Base-by-base conservation (phyloP, 1,140 invertebrate genomes). In the Latrodectus geometricus region DNA sequence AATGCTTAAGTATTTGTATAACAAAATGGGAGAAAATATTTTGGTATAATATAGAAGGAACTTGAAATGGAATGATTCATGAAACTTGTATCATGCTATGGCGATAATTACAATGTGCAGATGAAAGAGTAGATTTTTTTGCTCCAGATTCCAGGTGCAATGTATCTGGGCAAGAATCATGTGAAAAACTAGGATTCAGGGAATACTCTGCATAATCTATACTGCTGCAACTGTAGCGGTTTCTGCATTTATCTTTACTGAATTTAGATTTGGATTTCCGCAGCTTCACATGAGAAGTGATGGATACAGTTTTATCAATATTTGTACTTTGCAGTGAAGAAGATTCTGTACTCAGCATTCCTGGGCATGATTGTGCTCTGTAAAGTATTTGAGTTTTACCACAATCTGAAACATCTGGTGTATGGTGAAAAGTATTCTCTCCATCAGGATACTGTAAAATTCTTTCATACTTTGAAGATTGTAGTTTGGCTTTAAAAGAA, bases 201-300 rank as follows among this genome's bases (percentile, higher is more conserved):
- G 56, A 75, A 49, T 73, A 75, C 12, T 88, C 80, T 52, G 68
- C 81, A 48, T 84, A 85, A 48, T 88, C 88, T 50, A 88, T 75
- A 21, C 80, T 88, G n/a, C 88, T 87, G 48, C 88, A 88, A 49
- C 88, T 88, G 76, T 88, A 88, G 35, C 88, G 79, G n/a, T 88
- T 88, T 20, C 70, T n/a, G 14, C 61, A 76, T 20, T 85, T 88
- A 14, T 74, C 80, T 56, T 48, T 72, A 8, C 54, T 56, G 15
- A 54, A 66, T 65, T 82, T 73, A 5, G 35, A 4, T 56, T 72
- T 15, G 9, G 80, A 68, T n/a, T 76, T 76, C 15, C 88, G 52
- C 0, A 83, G 76, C 48, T 77, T 83, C 0, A 86, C 69, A 5
- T 48, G 49, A 9, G 50, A 17, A 56, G 73, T 49, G 21, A 23